Evolutionary conservation across 2,797 vertebrate genomes (phyloP).

Genomic region (Dendrocincla fuliginosa): DNA sequence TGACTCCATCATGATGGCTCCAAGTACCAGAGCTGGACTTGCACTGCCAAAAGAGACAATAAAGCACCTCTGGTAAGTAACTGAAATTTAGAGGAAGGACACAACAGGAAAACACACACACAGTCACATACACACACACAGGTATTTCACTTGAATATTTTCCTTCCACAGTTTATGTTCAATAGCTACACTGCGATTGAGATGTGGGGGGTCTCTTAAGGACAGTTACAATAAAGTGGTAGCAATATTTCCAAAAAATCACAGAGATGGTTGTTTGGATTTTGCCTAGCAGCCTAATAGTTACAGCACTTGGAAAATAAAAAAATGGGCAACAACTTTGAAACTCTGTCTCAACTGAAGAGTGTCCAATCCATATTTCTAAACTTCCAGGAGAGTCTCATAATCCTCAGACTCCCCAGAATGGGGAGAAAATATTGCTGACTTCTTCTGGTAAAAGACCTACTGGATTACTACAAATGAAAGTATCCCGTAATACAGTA

Average conservation of each 20-base stretch:
- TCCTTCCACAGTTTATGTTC: not conserved
- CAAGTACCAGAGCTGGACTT: not conserved
- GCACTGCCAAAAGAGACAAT: not conserved
- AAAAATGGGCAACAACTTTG: not conserved
- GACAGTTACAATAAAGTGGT: not conserved
- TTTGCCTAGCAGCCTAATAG: not conserved
- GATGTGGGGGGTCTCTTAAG: not conserved
- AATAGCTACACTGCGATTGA: not conserved
- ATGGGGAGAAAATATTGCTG: not conserved
- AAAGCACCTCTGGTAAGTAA: not conserved
- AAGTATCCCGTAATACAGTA: not conserved
- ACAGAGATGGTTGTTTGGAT: not conserved
- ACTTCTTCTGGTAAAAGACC: not conserved
- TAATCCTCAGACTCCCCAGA: not conserved
- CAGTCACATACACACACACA: not conserved
- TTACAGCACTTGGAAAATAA: not conserved
- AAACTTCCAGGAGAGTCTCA: not conserved
- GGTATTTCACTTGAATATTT: not conserved
- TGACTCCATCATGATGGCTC: not conserved
- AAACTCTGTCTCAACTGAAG: not conserved
- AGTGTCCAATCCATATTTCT: not conserved
- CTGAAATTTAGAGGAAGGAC: not conserved
- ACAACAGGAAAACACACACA: not conserved
- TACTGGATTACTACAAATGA: not conserved
- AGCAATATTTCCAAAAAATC: not conserved